phyloP scores from a whole-genome alignment of 2,113 vertebrate species.

The Montifringilla adamsi region DNA sequence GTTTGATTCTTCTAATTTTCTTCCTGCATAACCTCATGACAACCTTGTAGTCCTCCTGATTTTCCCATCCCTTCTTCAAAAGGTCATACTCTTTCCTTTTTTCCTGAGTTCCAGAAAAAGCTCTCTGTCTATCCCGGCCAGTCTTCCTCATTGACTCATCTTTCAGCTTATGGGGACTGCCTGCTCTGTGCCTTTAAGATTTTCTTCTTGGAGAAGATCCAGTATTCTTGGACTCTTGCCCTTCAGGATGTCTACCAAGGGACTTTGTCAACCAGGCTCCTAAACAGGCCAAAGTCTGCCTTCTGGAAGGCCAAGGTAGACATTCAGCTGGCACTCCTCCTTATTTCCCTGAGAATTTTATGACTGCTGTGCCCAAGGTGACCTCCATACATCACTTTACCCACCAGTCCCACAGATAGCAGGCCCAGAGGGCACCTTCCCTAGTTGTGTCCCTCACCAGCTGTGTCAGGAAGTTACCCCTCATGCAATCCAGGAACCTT shows the following conservation, averaged over 20 bases:
- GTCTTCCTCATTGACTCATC: neutral
- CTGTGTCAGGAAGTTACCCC: neutral
- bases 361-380: neutral
- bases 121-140: neutral
- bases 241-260: neutral
- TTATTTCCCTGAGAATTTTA: neutral
- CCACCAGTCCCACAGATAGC: neutral
- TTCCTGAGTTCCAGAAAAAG: neutral
- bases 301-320: neutral
- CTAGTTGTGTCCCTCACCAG: neutral
- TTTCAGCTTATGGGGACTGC: neutral
- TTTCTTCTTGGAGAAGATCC: neutral
- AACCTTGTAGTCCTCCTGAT: neutral
- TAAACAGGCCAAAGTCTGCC: neutral
- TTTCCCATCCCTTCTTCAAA: neutral
- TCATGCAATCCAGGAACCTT: neutral
- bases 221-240: neutral
- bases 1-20: neutral
- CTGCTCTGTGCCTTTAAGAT: neutral
- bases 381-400: neutral
- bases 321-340: neutral
- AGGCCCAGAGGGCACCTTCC: rapidly evolving
- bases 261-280: neutral
- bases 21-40: neutral
- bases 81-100: neutral